A percentile compares a stretch with the other conserved stretches of the same genome.
These are phyloP conservation scores for Python bivittatus DNA, from an alignment of 2,113 vertebrate species.

Conservation along the genomic window DNA sequence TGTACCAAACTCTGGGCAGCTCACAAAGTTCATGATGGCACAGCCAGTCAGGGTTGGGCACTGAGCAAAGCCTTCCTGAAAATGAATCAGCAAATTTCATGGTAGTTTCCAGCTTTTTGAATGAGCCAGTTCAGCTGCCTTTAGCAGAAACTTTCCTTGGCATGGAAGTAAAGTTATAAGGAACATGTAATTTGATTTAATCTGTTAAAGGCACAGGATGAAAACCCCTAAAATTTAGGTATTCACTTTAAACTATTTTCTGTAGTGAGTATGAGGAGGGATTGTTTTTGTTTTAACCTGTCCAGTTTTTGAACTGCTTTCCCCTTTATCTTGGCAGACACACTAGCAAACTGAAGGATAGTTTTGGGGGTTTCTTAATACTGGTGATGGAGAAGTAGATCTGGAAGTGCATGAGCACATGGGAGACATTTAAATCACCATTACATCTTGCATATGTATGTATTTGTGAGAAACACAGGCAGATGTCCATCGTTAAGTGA, in stretches of 20 bases:
- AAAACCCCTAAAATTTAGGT: neutral
- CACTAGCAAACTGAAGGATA: too few relatives aligned
- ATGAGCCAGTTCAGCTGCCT: neutral
- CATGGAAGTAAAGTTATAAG: neutral
- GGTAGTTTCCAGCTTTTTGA: neutral
- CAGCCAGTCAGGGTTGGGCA: neutral
- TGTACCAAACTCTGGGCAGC: neutral
- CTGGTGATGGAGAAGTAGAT: neutral
- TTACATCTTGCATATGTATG: neutral
- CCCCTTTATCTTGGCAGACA: neutral
- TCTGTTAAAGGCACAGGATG: neutral
- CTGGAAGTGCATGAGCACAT: neutral
- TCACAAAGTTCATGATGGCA: neutral
- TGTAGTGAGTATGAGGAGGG: neutral
- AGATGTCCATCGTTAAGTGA: neutral
- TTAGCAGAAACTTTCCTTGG: neutral
- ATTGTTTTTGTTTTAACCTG: neutral
- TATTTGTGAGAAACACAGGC: neutral
- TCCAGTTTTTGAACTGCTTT: neutral
- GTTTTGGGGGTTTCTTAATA: neutral
- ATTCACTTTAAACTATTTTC: neutral
- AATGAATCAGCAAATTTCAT: neutral
- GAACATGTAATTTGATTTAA: neutral
- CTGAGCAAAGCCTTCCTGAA: neutral
- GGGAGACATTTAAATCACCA: neutral